Base-by-base conservation (phyloP, 1,140 invertebrate species). In the Polypedilum vanderplanki region DNA sequence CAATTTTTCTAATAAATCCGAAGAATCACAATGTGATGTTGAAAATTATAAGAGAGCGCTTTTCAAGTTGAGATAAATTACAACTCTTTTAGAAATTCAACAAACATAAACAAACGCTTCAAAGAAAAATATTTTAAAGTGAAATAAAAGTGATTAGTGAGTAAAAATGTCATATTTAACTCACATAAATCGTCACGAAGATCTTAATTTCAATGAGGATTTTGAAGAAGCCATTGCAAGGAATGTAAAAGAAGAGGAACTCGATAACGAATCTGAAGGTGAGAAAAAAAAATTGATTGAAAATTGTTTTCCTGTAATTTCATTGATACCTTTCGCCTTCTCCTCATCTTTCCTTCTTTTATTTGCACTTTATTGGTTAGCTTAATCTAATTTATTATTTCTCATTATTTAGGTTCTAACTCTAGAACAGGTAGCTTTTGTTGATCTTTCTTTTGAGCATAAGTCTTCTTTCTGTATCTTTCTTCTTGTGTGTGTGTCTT, bases 401-500 rank as follows among this genome's bases (percentile, higher is more conserved):
- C 20, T 70, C n/a, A 70, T 70, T 70, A 70, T 70, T 70, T 70
- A 70, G 65, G 65, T 70, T 70, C 65, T 70, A 20, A 70, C 18
- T 70, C 65, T 70, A 70, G 65, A 70, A 70, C 65, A 70, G 65
- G 65, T 70, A 70, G 65, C 9, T 18, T 70, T 18, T 22, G 18
- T 22, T 70, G 7, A n/a, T 17, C 8, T 70, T 12, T 22, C 12
- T 57, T 57, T 57, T 12, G n/a, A 9, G 65, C 65, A 70, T 18
- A 20, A 5, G 24, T 33, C 24, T 33, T 5, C 64, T 67, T 18
- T 67, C 64, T 46, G 15, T 46, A 17, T 10, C 17, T 67, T 67
- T 17, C 46, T 57, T 57, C 46, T 57, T 12, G 1, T 57, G n/a
- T 15, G 8, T 15, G 10, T 57, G 10, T 17, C 10, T 57, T 18